Percentiles rank a stretch among this genome's conserved stretches.
Evolutionary conservation across 2,113 vertebrate genomes (phyloP).

Genomic region (Apteryx owenii): DNA sequence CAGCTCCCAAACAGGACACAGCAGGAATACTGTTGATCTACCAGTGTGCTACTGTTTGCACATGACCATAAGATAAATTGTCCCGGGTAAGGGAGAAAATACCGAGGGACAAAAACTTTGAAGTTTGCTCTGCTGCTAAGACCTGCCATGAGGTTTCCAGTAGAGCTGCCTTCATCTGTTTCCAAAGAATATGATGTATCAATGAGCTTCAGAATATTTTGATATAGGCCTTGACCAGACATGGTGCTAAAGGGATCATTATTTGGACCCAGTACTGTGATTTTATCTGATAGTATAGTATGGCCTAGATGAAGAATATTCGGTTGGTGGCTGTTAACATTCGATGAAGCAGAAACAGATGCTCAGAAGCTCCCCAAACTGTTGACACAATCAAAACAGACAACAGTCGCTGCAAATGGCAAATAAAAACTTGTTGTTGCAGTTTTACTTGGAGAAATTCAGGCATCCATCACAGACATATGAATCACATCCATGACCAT

Average conservation of each 20-base stretch:
- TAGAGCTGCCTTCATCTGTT: not conserved
- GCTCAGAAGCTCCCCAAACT: not conserved
- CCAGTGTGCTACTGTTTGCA: not conserved
- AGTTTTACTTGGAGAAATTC: not conserved
- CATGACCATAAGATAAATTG: not conserved
- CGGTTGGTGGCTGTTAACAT: not conserved
- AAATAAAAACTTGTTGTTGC: not conserved
- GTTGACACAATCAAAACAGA: not conserved
- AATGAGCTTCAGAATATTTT: not conserved
- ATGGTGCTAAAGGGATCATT: not conserved
- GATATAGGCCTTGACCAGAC: not conserved
- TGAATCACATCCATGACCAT: not conserved
- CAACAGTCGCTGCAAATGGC: not conserved
- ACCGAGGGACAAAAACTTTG: not conserved
- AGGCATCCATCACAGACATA: not conserved
- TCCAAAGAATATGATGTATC: not conserved
- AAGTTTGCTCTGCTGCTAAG: not conserved
- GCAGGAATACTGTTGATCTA: not conserved
- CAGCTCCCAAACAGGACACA: constrained; percentile 1
- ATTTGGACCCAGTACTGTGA: not conserved
- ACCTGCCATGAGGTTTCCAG: not conserved
- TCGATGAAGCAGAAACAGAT: not conserved
- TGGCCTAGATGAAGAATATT: not conserved
- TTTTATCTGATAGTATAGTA: not conserved
- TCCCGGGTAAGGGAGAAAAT: not conserved